These are phyloP conservation scores for Drosophila kuntzei DNA, from an alignment of 2,888 invertebrate genomes.

Conservation along the genomic window DNA sequence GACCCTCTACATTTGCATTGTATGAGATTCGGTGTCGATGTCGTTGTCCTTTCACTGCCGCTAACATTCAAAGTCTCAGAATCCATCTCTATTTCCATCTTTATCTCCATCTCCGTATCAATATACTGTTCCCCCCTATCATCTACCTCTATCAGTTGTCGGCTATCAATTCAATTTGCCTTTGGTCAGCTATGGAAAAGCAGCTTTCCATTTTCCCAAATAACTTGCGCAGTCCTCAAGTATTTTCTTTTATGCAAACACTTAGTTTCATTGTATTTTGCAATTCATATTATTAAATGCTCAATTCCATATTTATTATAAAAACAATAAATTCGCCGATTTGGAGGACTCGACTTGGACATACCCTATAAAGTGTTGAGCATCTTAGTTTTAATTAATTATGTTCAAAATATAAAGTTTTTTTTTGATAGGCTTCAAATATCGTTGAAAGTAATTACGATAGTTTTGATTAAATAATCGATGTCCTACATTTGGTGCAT, in stretches of 20 bases:
- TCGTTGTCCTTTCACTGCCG: conserved; percentile 14
- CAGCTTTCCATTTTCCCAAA: neutral
- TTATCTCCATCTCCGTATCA: conserved; percentile 2
- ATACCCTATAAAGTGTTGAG: neutral
- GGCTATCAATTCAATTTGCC: conserved; percentile 1
- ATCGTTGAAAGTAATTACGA: too few species aligned
- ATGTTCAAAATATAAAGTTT: too few species aligned
- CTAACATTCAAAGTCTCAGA: conserved; percentile 2
- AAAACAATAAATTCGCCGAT: neutral
- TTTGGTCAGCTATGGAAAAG: conserved; percentile 14
- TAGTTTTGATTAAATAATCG: too few species aligned
- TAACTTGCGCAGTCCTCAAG: neutral
- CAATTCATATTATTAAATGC: conserved; percentile 1
- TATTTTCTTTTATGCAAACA: conserved; percentile 2
- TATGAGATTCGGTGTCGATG: conserved; percentile 20
- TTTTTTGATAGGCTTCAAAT: too few species aligned
- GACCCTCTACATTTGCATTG: conserved; percentile 12
- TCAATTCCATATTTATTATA: conserved; percentile 3
- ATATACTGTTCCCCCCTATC: neutral
- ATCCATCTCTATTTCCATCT: neutral
- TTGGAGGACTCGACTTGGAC: too few species aligned
- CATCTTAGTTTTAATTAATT: too few species aligned
- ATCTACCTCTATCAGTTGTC: neutral
- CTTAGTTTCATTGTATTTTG: neutral
- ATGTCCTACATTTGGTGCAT: too few species aligned